These are phyloP conservation scores for Malachius bipustulatus DNA, from an alignment of 2,888 invertebrate genomes.

Conservation along the genomic window DNA sequence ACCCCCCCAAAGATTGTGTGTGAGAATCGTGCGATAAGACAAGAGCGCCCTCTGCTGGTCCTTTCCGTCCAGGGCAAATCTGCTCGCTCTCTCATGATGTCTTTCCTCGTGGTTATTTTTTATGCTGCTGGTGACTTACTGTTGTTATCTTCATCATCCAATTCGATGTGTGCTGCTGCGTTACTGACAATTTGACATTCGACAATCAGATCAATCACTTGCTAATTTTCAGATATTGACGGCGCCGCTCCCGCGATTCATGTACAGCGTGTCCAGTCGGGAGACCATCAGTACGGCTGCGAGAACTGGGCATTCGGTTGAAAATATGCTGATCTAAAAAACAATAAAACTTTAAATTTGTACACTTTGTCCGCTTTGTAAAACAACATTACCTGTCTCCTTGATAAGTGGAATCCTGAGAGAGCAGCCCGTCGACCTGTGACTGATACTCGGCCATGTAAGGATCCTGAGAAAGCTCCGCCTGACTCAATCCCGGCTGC, in stretches of 20 bases:
- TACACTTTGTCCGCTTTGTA: too few species aligned
- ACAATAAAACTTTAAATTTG: conserved; percentile 6
- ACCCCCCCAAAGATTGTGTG: too few species aligned
- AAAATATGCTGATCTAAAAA: conserved; percentile 41
- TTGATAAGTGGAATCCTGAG: conserved; percentile 56
- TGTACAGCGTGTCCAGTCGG: conserved; percentile 27
- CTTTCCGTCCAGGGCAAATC: too few species aligned
- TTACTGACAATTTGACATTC: conserved; percentile 31
- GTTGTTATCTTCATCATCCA: too few species aligned
- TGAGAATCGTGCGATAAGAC: too few species aligned
- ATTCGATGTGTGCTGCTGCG: conserved; percentile 24
- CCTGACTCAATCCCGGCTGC: conserved; percentile 57
- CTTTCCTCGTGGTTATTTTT: too few species aligned
- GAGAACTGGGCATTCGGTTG: conserved; percentile 51
- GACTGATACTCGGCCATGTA: conserved; percentile 79
- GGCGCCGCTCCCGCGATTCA: conserved; percentile 36
- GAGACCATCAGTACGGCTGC: conserved; percentile 52
- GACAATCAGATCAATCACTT: conserved; percentile 32
- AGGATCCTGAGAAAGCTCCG: conserved; percentile 70
- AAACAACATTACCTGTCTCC: conserved; percentile 37
- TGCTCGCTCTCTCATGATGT: too few species aligned
- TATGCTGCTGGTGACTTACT: too few species aligned
- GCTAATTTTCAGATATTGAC: conserved; percentile 32
- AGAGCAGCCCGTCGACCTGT: conserved; percentile 88
- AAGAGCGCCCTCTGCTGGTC: too few species aligned